A percentile compares a stretch with the other conserved stretches of the same genome.
Evolutionary conservation across 2,888 invertebrate genomes (phyloP).

Genomic region (Macroteleia sp.): DNA sequence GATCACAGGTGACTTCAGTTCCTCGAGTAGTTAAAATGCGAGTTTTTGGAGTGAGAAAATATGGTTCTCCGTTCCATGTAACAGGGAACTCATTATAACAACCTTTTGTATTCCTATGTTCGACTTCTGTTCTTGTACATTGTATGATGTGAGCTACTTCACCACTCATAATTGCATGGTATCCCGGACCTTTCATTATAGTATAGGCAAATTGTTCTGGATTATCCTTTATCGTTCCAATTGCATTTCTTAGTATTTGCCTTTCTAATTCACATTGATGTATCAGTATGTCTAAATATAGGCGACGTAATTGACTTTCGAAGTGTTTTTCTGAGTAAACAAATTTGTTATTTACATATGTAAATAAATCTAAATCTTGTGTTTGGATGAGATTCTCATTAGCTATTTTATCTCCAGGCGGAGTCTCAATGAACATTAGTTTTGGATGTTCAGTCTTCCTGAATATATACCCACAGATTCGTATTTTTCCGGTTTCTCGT

Average conservation of each 20-base stretch:
- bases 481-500: constrained; percentile 1
- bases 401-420: background rate
- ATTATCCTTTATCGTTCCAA: constrained; percentile 62
- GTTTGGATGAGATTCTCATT: background rate
- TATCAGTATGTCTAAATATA: constrained; percentile 65
- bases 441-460: constrained; percentile 56
- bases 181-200: constrained; percentile 68
- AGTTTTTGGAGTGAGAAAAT: no score
- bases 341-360: constrained; percentile 70
- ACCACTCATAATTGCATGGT: constrained; percentile 67
- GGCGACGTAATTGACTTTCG: constrained; percentile 45
- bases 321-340: constrained; percentile 70
- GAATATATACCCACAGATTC: constrained; percentile 13
- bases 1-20: no score
- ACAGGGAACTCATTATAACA: no score
- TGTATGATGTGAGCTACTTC: constrained; percentile 71
- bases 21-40: no score
- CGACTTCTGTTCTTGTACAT: no score
- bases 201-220: constrained; percentile 69
- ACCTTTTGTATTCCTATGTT: no score
- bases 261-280: constrained; percentile 68
- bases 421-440: constrained; percentile 33
- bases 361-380: constrained; percentile 61
- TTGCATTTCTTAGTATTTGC: constrained; percentile 68
- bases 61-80: no score